These are phyloP conservation scores for Nematolebias whitei DNA, from an alignment of 2,113 vertebrate genomes.

Conservation along the genomic window DNA sequence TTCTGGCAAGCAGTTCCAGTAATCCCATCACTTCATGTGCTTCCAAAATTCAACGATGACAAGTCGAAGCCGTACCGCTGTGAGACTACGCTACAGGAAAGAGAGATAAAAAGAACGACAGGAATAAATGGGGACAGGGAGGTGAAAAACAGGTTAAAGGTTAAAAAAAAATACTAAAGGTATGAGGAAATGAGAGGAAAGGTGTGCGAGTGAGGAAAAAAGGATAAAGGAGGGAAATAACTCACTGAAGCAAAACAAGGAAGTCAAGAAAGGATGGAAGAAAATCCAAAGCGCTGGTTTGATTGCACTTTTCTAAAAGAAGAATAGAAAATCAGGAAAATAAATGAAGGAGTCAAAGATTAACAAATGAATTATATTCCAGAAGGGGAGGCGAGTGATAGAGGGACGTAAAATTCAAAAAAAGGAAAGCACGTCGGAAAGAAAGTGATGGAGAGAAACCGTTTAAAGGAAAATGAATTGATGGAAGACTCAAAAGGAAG, in stretches of 20 bases:
- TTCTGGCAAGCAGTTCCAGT: too few relatives aligned
- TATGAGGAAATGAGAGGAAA: neutral
- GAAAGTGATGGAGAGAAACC: neutral
- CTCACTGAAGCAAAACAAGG: neutral
- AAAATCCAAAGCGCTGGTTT: too few relatives aligned
- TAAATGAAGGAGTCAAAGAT: neutral
- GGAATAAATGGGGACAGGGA: neutral
- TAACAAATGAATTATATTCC: neutral
- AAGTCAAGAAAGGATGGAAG: neutral
- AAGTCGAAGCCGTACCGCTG: too few relatives aligned
- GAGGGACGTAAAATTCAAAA: too few relatives aligned
- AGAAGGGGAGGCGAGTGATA: neutral
- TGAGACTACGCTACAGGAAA: neutral
- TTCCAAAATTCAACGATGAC: too few relatives aligned
- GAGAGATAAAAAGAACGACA: neutral
- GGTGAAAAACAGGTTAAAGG: neutral
- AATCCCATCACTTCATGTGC: too few relatives aligned
- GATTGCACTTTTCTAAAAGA: too few relatives aligned
- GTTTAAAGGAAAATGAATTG: neutral
- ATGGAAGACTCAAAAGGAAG: conserved; percentile 2
- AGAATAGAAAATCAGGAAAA: neutral
- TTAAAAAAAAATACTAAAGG: neutral
- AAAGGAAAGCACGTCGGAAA: neutral
- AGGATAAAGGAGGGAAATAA: neutral
- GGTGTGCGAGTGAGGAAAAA: too few relatives aligned